Base-by-base conservation (phyloP, 2,888 invertebrate species). In the Drosophila gaucha region DNA sequence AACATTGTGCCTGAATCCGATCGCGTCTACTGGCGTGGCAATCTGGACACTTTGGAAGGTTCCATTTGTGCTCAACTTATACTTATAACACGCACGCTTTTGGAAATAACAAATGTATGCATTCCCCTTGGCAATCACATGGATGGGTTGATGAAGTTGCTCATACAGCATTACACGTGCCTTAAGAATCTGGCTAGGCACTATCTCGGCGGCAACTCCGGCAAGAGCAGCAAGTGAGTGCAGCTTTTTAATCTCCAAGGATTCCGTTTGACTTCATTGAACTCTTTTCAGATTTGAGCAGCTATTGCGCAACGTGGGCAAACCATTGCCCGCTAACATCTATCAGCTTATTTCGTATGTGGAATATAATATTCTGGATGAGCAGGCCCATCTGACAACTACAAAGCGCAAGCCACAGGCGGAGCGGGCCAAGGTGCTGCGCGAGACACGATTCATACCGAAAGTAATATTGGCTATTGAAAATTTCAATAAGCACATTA, bases 391-490 rank as follows among this genome's bases (percentile, higher is more conserved):
- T 9, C 60, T 67, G 63, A 65, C 69, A 16, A 28, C 64, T 1
- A 90, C 90, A 12, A 92, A 90, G 46, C 73, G 84, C n/a, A 92
- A 93, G 68, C 89, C 91, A 0, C 85, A 90, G 36, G 90, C 90
- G 0, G 92, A 92, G 59, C 91, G 92, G 50, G 93, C 92, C 8
- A 94, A 93, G 90, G 92, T 94, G 20, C 86, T 94, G 30, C 92
- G 92, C 33, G 94, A 95, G 89, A 94, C 94, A 0, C 93, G 93
- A 75, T 90, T 93, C 24, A 94, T 95, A 80, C 95, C 95, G 2
- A 93, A 93, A 79, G 92, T 94, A 0, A 92, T 95, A 22, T 93
- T 93, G 66, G 94, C 93, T 78, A 92, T 95, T 44, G 95, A 95
- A 90, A 93, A 93, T 72, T 94, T 95, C 73, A 93, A 93, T 62